A percentile compares a stretch with the other conserved stretches of the same genome.
Evolutionary conservation across 1,140 invertebrate species (phyloP).

Genomic region (Heliconius congener): DNA sequence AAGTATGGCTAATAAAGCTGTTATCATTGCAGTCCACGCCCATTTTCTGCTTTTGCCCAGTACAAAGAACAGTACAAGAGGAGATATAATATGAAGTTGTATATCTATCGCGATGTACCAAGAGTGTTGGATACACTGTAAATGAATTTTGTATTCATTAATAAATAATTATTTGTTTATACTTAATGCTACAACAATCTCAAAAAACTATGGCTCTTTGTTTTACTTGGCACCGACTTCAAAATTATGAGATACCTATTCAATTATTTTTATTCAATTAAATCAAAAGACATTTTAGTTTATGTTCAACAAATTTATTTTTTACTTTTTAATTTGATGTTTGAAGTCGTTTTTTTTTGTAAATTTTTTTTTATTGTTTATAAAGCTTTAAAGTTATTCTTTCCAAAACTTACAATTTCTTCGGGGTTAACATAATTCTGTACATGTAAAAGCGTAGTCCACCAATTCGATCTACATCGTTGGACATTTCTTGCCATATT

Average conservation of each 20-base stretch:
- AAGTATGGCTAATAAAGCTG: slow-evolving; percentile 37
- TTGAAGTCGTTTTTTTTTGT: too few relatives aligned
- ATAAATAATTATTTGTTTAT: too few relatives aligned
- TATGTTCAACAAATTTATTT: too few relatives aligned
- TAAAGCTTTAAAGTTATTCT: too few relatives aligned
- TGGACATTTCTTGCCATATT: slow-evolving; percentile 54
- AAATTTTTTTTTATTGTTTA: too few relatives aligned
- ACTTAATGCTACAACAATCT: too few relatives aligned
- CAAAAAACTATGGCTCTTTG: too few relatives aligned
- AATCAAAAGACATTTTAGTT: too few relatives aligned
- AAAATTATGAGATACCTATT: too few relatives aligned
- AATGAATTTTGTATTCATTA: background rate
- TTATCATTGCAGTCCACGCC: slow-evolving; percentile 48
- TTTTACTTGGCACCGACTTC: too few relatives aligned
- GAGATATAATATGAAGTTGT: slow-evolving; percentile 79
- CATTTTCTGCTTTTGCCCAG: slow-evolving; percentile 43
- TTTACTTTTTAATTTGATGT: too few relatives aligned
- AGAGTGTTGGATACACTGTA: slow-evolving; percentile 81
- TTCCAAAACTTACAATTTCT: slow-evolving; percentile 57
- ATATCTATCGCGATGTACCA: slow-evolving; percentile 83
- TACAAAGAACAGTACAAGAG: slow-evolving; percentile 74
- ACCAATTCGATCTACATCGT: slow-evolving; percentile 81
- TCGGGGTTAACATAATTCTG: slow-evolving; percentile 80
- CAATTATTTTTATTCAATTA: too few relatives aligned
- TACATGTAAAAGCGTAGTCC: slow-evolving; percentile 79